These are phyloP conservation scores for Peromyscus nudipes DNA, from an alignment of 2,797 vertebrate species.

Conservation along the genomic window DNA sequence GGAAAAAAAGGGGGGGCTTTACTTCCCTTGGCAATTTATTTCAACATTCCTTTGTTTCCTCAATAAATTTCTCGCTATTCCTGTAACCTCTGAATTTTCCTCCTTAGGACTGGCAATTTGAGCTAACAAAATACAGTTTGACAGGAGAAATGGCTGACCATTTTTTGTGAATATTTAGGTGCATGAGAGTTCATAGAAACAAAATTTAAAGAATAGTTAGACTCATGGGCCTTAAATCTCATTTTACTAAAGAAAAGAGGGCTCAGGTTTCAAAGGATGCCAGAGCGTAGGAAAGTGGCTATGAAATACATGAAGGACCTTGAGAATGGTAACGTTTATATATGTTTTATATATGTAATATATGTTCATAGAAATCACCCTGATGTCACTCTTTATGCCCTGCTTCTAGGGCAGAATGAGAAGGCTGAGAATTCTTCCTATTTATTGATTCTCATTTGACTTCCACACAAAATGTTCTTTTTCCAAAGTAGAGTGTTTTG, in stretches of 20 bases:
- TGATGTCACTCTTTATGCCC: not conserved
- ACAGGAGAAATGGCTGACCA: not conserved
- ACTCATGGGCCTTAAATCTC: not conserved
- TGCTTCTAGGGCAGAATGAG: not conserved
- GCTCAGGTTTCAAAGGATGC: not conserved
- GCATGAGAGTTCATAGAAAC: not conserved
- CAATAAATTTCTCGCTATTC: constrained; percentile 36
- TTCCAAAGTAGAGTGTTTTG: not conserved
- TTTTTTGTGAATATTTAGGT: constrained; percentile 46
- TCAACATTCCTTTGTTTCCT: constrained; percentile 54
- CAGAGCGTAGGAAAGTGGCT: not conserved
- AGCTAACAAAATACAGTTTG: constrained; percentile 54
- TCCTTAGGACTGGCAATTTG: not conserved
- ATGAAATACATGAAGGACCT: not conserved
- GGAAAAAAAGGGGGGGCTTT: not conserved
- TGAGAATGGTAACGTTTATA: not conserved
- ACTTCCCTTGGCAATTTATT: constrained; percentile 52
- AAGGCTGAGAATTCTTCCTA: not conserved
- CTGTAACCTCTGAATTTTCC: not conserved
- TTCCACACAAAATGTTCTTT: constrained; percentile 7
- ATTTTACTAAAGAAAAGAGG: constrained; percentile 50
- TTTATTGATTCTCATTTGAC: not conserved
- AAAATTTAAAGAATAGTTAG: constrained; percentile 34
- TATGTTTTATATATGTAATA: not conserved
- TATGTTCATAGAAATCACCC: not conserved